Percentiles rank a stretch among this genome's conserved stretches.
phyloP scores from a whole-genome alignment of 2,797 vertebrate species.

The Scleropages formosus region DNA sequence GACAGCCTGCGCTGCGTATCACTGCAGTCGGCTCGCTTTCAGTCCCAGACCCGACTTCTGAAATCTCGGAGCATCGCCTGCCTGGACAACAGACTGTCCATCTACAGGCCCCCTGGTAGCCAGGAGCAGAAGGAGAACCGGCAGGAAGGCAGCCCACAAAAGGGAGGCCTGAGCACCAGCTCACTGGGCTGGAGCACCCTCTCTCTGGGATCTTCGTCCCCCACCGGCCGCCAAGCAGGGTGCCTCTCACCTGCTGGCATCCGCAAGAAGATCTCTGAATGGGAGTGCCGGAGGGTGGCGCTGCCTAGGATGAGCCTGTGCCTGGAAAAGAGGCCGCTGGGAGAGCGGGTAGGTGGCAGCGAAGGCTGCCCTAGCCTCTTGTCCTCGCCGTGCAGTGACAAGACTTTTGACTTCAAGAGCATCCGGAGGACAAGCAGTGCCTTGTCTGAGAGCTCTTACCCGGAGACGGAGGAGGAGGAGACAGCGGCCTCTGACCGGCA shows the following conservation, averaged over 20 bases:
- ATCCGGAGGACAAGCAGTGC: conserved; percentile 94
- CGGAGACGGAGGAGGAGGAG: conserved; percentile 90
- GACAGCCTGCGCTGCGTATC: conserved; percentile 65
- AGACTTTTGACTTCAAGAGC: conserved; percentile 91
- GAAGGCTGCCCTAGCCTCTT: conserved; percentile 89
- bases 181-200: conserved; percentile 79
- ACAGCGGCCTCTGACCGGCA: conserved; percentile 72
- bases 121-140: conserved; percentile 66
- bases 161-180: conserved; percentile 67
- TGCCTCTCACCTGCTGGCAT: conserved; percentile 78
- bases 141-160: conserved; percentile 48
- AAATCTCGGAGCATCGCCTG: conserved; percentile 84
- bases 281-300: conserved; percentile 86
- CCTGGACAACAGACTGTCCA: conserved; percentile 82
- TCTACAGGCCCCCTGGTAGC: conserved; percentile 67
- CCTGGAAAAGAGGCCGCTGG: conserved; percentile 80
- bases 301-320: conserved; percentile 82
- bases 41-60: conserved; percentile 66
- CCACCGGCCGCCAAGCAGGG: conserved; percentile 59
- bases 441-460: conserved; percentile 96
- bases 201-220: conserved; percentile 71
- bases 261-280: conserved; percentile 96
- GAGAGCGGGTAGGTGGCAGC: conserved; percentile 79
- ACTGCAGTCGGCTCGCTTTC: conserved; percentile 61
- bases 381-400: conserved; percentile 92